phyloP scores from a whole-genome alignment of 2,797 vertebrate genomes.

The Bradypodion ventrale region DNA sequence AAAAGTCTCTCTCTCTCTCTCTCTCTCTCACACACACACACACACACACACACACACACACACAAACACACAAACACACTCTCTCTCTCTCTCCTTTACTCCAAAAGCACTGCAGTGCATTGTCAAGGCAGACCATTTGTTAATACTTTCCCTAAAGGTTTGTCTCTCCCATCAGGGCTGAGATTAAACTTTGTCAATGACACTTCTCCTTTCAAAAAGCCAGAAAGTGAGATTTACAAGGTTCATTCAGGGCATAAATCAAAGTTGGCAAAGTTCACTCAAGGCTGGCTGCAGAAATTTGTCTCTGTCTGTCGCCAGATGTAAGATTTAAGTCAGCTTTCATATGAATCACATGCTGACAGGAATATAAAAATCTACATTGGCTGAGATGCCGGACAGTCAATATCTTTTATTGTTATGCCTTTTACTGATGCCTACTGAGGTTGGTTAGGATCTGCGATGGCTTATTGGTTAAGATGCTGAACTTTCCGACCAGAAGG shows the following conservation, averaged over 20 bases:
- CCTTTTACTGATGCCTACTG: neutral
- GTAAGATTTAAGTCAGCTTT: neutral
- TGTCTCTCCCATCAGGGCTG: neutral
- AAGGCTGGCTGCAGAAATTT: neutral
- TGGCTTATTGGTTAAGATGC: too few relatives aligned
- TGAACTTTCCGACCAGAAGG: too few relatives aligned
- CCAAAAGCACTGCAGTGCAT: neutral
- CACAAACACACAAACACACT: too few relatives aligned
- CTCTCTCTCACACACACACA: too few relatives aligned
- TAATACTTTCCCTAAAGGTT: neutral
- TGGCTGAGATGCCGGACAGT: neutral
- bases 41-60: too few relatives aligned
- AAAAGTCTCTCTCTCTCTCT: too few relatives aligned
- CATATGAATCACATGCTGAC: neutral
- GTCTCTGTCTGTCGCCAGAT: neutral
- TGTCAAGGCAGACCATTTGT: neutral
- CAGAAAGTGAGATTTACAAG: neutral
- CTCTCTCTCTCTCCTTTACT: too few relatives aligned
- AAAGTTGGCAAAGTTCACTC: neutral
- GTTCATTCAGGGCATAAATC: neutral
- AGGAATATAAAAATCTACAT: neutral
- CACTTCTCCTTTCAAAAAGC: neutral
- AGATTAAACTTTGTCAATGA: neutral
- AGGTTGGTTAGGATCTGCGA: too few relatives aligned
- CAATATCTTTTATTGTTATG: neutral